These are phyloP conservation scores for Spialia ferax DNA, from an alignment of 2,888 invertebrate species.

Conservation along the genomic window DNA sequence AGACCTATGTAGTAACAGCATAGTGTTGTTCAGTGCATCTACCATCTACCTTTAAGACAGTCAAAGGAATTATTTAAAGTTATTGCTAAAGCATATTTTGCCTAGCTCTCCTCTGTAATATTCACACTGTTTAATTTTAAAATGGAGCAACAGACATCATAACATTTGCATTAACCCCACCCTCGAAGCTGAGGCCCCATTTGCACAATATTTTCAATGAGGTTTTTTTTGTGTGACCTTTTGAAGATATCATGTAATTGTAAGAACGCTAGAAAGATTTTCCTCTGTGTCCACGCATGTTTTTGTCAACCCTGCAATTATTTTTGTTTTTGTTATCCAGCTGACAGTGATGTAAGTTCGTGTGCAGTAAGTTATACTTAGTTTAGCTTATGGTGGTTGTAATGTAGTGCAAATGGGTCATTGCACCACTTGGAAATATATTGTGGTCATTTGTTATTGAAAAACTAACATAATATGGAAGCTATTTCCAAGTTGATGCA, in stretches of 20 bases:
- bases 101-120: no score
- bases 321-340: constrained; percentile 57
- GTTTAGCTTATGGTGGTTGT: constrained; percentile 53
- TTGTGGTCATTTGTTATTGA: constrained; percentile 4
- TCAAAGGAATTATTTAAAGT: no score
- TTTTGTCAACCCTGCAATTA: constrained; percentile 63
- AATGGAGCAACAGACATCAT: constrained; percentile 71
- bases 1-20: no score
- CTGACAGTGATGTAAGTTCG: constrained; percentile 52
- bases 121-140: neutral
- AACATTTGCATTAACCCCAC: constrained; percentile 68
- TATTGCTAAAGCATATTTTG: no score
- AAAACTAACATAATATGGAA: neutral
- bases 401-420: constrained; percentile 82
- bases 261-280: constrained; percentile 49
- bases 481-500: constrained; percentile 61
- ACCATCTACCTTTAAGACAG: no score
- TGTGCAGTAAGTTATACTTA: constrained; percentile 46
- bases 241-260: constrained; percentile 56
- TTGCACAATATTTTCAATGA: constrained; percentile 75
- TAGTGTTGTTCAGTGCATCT: no score
- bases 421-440: constrained; percentile 67
- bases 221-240: constrained; percentile 55
- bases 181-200: constrained; percentile 78
- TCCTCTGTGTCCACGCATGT: constrained; percentile 86